Evolutionary conservation across 2,113 vertebrate species (phyloP), one percentile per base, ranked within the genome.

Genomic region (Larimichthys crocea): DNA sequence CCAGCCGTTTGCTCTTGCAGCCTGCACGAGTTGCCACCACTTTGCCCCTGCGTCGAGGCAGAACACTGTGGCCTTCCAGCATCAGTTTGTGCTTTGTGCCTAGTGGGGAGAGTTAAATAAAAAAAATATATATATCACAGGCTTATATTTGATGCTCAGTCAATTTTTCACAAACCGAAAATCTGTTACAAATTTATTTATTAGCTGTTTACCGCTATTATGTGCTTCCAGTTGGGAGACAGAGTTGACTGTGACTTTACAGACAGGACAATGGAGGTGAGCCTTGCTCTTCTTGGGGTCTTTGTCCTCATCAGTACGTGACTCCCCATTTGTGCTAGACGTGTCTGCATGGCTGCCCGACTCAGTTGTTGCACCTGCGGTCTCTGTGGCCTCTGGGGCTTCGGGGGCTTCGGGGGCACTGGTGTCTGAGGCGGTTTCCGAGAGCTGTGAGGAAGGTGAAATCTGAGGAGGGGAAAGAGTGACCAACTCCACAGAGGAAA

Each of bases 161-260:
- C 35, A 29, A 17, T 19, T 17, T 42, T 16, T 3, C 0, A 40
- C 35, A 10, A 52, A 40, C 5, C 6, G 7, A 46, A 17, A 9
- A 6, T 49, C 8, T 19, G 7, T 4, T 10, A 12, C 16, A 59
- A 68, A 60, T 44, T 8, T 3, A 59, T 5, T 57, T 6, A 35
- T 14, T 55, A 67, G 24, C 15, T 2, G 48, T 59, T 35, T 92
- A 99, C 98, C 98, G 0, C 96, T 98, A 92, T 97, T 99, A 90
- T 99, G 98, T 85, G 98, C 98, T 80, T 99, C 97, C 88, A 99
- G 95, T 89, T 99, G 98, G 48, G 96, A 99, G 81, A 93, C 52
- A 0, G 98, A 99, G 95, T 99, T 99, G 90, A 99, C 97, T 0
- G 98, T 99, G 92, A 99, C 97, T 93, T 99, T 99, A 93, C 98